phyloP scores from a whole-genome alignment of 37 sponge, comb jelly and placozoan genomes.

The Beroe ovata region DNA sequence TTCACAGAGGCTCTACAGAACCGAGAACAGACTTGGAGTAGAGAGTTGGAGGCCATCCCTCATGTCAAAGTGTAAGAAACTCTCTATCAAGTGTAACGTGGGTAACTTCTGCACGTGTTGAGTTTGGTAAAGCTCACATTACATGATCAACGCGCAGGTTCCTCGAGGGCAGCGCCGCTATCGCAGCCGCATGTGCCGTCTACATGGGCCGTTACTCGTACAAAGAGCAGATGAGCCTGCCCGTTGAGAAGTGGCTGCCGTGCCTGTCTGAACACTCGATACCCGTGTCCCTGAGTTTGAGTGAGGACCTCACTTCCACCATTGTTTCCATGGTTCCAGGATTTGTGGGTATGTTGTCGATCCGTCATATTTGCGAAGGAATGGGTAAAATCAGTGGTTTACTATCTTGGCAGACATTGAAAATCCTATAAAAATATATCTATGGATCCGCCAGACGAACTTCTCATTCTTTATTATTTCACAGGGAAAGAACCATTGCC shows the following conservation, averaged over 20 bases:
- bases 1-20: constrained; percentile 52
- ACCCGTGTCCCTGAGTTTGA: neutral
- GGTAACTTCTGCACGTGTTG: no score
- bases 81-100: no score
- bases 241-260: neutral
- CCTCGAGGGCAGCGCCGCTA: constrained; percentile 46
- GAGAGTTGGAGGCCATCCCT: constrained; percentile 10
- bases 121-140: no score
- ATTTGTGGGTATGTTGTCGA: constrained; percentile 19
- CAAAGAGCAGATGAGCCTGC: neutral
- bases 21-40: constrained; percentile 35
- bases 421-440: no score
- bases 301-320: constrained; percentile 39
- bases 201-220: constrained; percentile 58
- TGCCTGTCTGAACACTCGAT: constrained; percentile 63
- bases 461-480: no score
- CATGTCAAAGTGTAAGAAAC: constrained; percentile 7
- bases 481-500: neutral
- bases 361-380: no score
- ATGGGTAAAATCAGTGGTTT: no score
- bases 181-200: constrained; percentile 40
- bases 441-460: constrained; percentile 19
- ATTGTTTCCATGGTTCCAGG: constrained; percentile 35
- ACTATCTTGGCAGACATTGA: no score
- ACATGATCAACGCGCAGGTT: constrained; percentile 2